Base-by-base conservation (phyloP, 2,797 vertebrate species). In the Halcyon leucocephala region DNA sequence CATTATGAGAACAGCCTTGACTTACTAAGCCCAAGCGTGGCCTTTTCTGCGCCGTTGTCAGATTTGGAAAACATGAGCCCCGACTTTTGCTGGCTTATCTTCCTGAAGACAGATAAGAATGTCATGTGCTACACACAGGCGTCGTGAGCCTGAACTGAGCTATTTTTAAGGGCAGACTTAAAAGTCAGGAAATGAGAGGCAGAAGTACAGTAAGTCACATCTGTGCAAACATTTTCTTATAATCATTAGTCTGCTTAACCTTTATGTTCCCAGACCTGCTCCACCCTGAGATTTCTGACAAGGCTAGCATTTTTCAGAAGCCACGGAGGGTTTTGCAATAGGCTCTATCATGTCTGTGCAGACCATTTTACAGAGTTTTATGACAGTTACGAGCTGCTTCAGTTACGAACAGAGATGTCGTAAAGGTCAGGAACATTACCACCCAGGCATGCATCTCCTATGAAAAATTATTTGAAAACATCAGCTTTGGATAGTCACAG, bases 221-320 rank as follows among this genome's bases (percentile, higher is more conserved):
- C 83, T 79, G 25, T 52, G 64, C 52, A 80, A 93, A 84, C 81
- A 49, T 77, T 89, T 92, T 85, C 81, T 57, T 70, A 69, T 6
- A 70, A 87, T 82, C 81, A 76, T 80, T 79, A 93, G 94, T 74
- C 25, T 86, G 57, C 81, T 89, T 71, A 89, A 79, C 74, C 66
- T 87, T 89, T 85, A 25, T n/a, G 31, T 49, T 87, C 44, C 39
- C 55, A 86, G 84, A 69, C 49, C 66, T 89, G 92, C 76, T 95
- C 93, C 86, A 82, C 83, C 79, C 60, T 48, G 62, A 57, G 73
- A n/a, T n/a, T 89, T 87, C 83, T 89, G 81, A 80, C 86, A 92
- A 39, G 66, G 54, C 37, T 64, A 81, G 65, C n/a, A 54, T 76
- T 95, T 92, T 82, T 79, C 86, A 94, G 65, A 61, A 86, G 70